phyloP scores from a whole-genome alignment of 2,113 vertebrate genomes.

The Prietella phreatophila region DNA sequence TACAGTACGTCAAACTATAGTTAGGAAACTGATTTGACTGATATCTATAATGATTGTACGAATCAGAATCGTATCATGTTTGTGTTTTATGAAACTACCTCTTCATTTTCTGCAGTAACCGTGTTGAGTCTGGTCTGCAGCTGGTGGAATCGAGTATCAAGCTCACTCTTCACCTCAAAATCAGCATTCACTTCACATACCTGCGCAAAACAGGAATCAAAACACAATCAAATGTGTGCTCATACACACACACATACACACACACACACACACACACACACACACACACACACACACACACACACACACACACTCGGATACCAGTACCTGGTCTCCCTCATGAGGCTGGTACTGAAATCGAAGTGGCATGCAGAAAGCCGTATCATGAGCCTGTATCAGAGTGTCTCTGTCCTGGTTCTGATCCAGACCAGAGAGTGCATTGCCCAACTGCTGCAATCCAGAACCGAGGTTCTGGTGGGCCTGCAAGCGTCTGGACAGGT shows the following conservation, averaged over 20 bases:
- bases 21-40: background rate
- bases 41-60: background rate
- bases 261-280: background rate
- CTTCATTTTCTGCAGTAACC: conserved; percentile 73
- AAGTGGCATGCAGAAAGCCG: conserved; percentile 77
- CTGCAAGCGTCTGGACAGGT: conserved; percentile 67
- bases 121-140: conserved; percentile 75
- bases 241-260: conserved; percentile 1
- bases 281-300: background rate
- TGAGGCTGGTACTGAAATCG: conserved; percentile 84
- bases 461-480: conserved; percentile 72
- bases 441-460: conserved; percentile 76
- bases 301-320: background rate
- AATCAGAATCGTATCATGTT: background rate
- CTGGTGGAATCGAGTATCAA: conserved; percentile 78
- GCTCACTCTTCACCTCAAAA: conserved; percentile 74
- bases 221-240: background rate
- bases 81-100: conserved; percentile 58
- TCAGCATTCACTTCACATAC: conserved; percentile 77
- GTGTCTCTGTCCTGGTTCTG: conserved; percentile 77
- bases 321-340: conserved; percentile 80
- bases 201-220: conserved; percentile 58
- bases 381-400: conserved; percentile 76
- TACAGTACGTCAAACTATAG: too few relatives aligned
- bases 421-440: conserved; percentile 70